Conservation (phyloP, 2,797 vertebrate species). For the Pelodytes ibericus region DNA sequence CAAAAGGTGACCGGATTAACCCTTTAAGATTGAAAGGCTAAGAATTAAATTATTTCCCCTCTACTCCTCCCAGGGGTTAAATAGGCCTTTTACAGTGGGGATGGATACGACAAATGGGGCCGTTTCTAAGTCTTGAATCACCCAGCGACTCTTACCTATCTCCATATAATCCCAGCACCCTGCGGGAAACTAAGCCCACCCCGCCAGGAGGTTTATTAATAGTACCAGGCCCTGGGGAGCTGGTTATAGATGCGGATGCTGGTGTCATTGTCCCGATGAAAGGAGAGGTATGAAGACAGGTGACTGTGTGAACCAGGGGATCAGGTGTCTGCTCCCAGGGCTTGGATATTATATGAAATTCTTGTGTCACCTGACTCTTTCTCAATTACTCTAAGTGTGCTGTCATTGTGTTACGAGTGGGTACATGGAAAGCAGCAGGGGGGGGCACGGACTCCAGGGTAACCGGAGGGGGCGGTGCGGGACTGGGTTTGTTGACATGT, state of each 20-base stretch:
- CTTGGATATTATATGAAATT: constrained; percentile 60
- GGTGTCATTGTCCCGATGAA: constrained; percentile 53
- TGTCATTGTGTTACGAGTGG: constrained; percentile 61
- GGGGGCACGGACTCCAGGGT: not conserved
- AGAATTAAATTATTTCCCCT: too few species aligned
- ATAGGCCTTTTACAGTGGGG: too few species aligned
- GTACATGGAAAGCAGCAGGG: not conserved
- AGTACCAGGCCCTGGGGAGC: constrained; percentile 35
- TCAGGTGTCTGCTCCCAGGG: constrained; percentile 50
- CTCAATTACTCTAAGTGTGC: constrained; percentile 69
- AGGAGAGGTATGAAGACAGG: constrained; percentile 59
- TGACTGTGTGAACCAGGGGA: constrained; percentile 51
- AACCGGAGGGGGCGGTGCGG: not conserved
- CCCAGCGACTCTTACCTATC: constrained; percentile 7
- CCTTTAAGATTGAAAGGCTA: too few species aligned
- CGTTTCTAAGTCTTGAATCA: not conserved
- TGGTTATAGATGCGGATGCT: constrained; percentile 40
- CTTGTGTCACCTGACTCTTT: constrained; percentile 65
- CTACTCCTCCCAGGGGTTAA: too few species aligned
- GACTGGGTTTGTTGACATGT: not conserved
- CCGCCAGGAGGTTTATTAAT: constrained; percentile 13
- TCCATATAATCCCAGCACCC: not conserved
- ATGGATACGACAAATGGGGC: too few species aligned
- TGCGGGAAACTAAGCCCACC: constrained; percentile 34
- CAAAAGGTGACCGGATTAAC: too few species aligned